These are phyloP conservation scores for Diarsia mendica DNA, from an alignment of 2,888 invertebrate genomes.

Conservation along the genomic window DNA sequence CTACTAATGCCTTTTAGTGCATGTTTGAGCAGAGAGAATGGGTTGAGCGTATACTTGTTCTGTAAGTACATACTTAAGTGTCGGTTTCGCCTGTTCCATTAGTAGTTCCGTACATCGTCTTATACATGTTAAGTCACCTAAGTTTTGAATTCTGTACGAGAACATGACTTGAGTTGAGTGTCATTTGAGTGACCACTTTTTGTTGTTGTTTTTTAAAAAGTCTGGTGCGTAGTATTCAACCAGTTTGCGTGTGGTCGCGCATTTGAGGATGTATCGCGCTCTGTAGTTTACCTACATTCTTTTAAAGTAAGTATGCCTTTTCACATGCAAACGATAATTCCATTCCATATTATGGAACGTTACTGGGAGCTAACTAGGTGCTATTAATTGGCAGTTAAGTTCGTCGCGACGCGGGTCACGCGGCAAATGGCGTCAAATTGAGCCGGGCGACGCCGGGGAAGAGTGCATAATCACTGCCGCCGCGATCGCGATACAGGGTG, in stretches of 20 bases:
- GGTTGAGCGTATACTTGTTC: background rate
- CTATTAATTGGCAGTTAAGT: constrained; percentile 77
- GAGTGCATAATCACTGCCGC: constrained; percentile 73
- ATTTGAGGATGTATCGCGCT: background rate
- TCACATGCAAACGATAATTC: background rate
- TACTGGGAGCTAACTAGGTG: constrained; percentile 64
- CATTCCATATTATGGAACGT: constrained; percentile 18
- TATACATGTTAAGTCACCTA: background rate
- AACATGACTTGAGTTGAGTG: background rate
- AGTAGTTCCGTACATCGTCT: background rate
- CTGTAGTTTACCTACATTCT: background rate
- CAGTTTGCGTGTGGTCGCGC: background rate
- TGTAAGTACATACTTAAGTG: background rate
- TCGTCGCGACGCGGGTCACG: constrained; percentile 63
- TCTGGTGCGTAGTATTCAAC: no score
- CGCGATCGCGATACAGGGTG: constrained; percentile 53
- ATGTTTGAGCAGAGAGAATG: background rate
- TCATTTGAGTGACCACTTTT: no score
- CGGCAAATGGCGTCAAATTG: constrained; percentile 79
- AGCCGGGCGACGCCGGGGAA: constrained; percentile 65
- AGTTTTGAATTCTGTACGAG: background rate
- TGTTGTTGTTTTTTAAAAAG: no score
- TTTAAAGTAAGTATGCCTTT: background rate
- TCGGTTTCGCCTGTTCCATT: constrained; percentile 12
- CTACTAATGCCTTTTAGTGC: constrained; percentile 46